Base-by-base conservation (phyloP, 2,888 invertebrate species). In the Epistrophella euchroma region DNA sequence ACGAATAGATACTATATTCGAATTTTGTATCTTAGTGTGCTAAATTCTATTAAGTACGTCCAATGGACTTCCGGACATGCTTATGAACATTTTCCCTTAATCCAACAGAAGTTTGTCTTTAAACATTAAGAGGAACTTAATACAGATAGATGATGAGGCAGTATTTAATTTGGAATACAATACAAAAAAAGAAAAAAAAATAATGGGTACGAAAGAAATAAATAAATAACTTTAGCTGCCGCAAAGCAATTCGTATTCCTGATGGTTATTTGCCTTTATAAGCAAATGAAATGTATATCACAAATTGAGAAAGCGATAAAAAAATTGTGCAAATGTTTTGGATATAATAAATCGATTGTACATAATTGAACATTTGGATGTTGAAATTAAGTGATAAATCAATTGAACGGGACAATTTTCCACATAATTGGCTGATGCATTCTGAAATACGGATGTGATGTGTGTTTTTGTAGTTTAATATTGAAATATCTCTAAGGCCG, bases 271-370 rank as follows among this genome's bases (percentile, higher is more conserved):
- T 60, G 22, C 40, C 40, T 28, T n/a, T n/a, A 45, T 22, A 5
- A 19, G 28, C 17, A 45, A 17, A 17, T 32, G 64, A 64, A 17
- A 64, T 64, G 45, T 64, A 64, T 64, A 64, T 64, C 45, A 45
- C 45, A 64, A 64, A 45, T 28, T 28, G 17, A 64, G 17, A 43
- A n/a, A 43, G 10, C 40, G 5, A 28, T 62, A 32, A 15, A n/a
- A 40, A 15, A 10, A 37, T 9, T 43, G 6, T 10, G n/a, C 19
- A n/a, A 43, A 62, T 43, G 62, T 43, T 43, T 64, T 17, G 45
- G 45, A 45, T 64, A 45, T 45, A 45, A 45, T 45, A 64, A 64
- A 64, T 64, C 7, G 64, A 45, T 64, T 45, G 13, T 11, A 28
- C 13, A 13, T 43, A 45, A 43, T 45, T 64, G 28, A 28, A 17